Percentiles rank a stretch among this genome's conserved stretches.
Conservation (phyloP, 2,888 invertebrate species). For the Pyrochroa serraticornis region DNA sequence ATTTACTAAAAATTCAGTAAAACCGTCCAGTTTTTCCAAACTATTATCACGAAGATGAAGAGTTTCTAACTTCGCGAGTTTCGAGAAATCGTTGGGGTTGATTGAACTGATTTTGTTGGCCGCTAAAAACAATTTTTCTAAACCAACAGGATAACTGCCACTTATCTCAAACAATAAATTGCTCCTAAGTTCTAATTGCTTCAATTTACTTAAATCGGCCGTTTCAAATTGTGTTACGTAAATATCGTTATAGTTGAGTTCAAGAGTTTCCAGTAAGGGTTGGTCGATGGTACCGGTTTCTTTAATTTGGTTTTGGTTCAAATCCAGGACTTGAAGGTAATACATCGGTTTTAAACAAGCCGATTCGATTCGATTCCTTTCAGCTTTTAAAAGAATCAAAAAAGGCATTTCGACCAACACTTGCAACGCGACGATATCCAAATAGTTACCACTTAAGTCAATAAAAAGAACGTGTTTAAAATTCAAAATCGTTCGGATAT, state of each 20-base stretch:
- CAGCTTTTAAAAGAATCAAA: slow-evolving; percentile 64
- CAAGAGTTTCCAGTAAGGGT: slow-evolving; percentile 63
- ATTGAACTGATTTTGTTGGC: slow-evolving; percentile 43
- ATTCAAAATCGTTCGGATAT: slow-evolving; percentile 59
- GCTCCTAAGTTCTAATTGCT: slow-evolving; percentile 63
- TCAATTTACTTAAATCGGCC: slow-evolving; percentile 54
- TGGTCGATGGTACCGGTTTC: slow-evolving; percentile 63
- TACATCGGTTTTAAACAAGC: slow-evolving; percentile 61
- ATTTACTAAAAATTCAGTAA: slow-evolving; percentile 56
- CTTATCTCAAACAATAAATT: slow-evolving; percentile 54
- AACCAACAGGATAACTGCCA: slow-evolving; percentile 58
- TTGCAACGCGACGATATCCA: slow-evolving; percentile 60
- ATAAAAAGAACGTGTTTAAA: slow-evolving; percentile 65
- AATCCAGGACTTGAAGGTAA: slow-evolving; percentile 66
- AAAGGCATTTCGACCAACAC: slow-evolving; percentile 61
- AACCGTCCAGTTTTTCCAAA: slow-evolving; percentile 62
- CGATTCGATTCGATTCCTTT: slow-evolving; percentile 61
- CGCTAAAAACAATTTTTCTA: slow-evolving; percentile 74
- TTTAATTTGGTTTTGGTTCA: slow-evolving; percentile 63
- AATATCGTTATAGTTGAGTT: slow-evolving; percentile 59
- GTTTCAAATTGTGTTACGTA: slow-evolving; percentile 48
- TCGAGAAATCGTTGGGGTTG: slow-evolving; percentile 61
- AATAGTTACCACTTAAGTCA: slow-evolving; percentile 63
- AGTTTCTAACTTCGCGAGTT: slow-evolving; percentile 66
- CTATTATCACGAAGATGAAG: slow-evolving; percentile 77